A percentile compares a stretch with the other conserved stretches of the same genome.
Conservation (phyloP, 2,888 invertebrate species). For the Drosophila neutralis region DNA sequence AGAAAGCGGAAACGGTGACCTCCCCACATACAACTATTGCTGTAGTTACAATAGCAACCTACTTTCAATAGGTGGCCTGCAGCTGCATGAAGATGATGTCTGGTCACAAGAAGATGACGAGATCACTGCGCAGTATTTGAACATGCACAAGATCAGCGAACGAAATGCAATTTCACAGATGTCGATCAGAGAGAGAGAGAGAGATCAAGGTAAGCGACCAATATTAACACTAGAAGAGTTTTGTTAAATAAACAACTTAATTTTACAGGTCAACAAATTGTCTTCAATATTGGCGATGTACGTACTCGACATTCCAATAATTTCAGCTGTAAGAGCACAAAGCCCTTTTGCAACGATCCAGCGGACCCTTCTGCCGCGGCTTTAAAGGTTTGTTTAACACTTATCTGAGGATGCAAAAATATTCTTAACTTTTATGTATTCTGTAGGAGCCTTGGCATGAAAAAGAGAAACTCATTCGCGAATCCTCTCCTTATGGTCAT, state of each 20-base stretch:
- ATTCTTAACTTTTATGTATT: neutral
- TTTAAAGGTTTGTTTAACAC: constrained; percentile 89
- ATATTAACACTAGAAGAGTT: neutral
- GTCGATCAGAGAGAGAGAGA: no score
- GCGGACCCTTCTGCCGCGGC: constrained; percentile 99
- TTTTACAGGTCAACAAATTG: constrained; percentile 79
- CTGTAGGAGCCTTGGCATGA: constrained; percentile 93
- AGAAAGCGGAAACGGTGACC: constrained; percentile 50
- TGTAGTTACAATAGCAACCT: constrained; percentile 28
- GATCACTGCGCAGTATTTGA: constrained; percentile 91
- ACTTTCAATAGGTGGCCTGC: constrained; percentile 79
- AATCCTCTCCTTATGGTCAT: constrained; percentile 97
- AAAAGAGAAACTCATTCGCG: constrained; percentile 92
- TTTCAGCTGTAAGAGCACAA: constrained; percentile 89
- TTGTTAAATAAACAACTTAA: neutral
- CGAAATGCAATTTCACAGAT: constrained; percentile 96
- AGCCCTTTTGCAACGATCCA: constrained; percentile 95
- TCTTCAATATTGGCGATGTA: constrained; percentile 85
- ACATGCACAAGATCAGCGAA: constrained; percentile 88
- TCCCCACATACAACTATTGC: constrained; percentile 45
- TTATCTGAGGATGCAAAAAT: neutral
- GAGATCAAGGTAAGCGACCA: constrained; percentile 85
- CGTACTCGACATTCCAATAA: constrained; percentile 85
- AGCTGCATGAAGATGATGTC: constrained; percentile 88
- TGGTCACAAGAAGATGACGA: constrained; percentile 99